phyloP scores from a whole-genome alignment of 2,797 vertebrate species.

The Phyllotis vaccarum region DNA sequence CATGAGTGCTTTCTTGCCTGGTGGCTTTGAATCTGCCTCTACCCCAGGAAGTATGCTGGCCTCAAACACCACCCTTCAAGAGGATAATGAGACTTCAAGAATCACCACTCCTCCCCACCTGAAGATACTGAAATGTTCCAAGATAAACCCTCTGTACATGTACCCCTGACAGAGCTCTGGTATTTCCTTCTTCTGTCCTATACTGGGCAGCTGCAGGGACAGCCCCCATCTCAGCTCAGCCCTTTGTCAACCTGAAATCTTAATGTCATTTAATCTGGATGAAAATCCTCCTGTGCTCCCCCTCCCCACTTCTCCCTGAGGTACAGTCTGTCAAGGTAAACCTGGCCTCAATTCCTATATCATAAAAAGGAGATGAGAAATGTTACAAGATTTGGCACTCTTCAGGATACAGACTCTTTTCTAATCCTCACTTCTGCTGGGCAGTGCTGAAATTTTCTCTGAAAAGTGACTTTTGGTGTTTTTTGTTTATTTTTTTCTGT shows the following conservation, averaged over 20 bases:
- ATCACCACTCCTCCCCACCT: slow-evolving; percentile 69
- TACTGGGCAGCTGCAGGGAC: slow-evolving; percentile 92
- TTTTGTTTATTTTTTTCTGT: background rate
- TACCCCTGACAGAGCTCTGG: slow-evolving; percentile 88
- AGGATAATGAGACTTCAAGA: slow-evolving; percentile 91
- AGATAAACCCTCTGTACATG: slow-evolving; percentile 89
- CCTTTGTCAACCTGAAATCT: slow-evolving; percentile 90
- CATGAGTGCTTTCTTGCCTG: slow-evolving; percentile 78
- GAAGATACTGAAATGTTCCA: slow-evolving; percentile 85
- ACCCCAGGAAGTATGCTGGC: slow-evolving; percentile 86
- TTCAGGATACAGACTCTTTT: slow-evolving; percentile 28
- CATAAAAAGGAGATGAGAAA: slow-evolving; percentile 63
- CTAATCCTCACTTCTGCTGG: background rate
- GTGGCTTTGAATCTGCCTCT: slow-evolving; percentile 85
- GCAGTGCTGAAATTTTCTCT: slow-evolving; percentile 38
- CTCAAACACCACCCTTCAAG: slow-evolving; percentile 87
- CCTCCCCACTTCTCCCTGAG: slow-evolving; percentile 70
- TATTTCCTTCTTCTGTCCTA: slow-evolving; percentile 92
- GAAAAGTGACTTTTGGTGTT: background rate
- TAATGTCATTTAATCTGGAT: slow-evolving; percentile 90
- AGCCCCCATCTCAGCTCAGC: slow-evolving; percentile 84
- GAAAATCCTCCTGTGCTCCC: slow-evolving; percentile 85
- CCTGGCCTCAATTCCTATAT: slow-evolving; percentile 65
- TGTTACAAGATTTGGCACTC: slow-evolving; percentile 49
- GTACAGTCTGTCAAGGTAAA: slow-evolving; percentile 64